Evolutionary conservation across 2,797 vertebrate species (phyloP).

Genomic region (Hemitrygon akajei): DNA sequence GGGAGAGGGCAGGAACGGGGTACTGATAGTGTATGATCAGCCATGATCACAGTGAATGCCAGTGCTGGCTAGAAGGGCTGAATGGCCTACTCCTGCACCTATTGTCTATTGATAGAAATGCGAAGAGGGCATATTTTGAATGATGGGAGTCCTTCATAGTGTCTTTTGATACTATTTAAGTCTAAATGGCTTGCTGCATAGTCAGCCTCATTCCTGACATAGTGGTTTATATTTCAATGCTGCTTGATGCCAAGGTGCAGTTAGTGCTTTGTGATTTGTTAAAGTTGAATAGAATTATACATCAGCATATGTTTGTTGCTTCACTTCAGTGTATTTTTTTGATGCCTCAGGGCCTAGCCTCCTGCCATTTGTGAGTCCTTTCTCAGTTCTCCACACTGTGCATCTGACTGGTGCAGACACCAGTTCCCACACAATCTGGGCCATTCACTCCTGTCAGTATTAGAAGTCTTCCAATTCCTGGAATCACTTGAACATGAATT

Average conservation of each 20-base stretch:
- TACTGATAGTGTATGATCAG: too few species aligned
- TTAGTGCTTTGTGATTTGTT: constrained; percentile 28
- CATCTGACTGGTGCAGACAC: constrained; percentile 20
- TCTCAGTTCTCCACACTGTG: constrained; percentile 14
- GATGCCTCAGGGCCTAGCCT: constrained; percentile 10
- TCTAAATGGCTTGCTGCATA: background rate
- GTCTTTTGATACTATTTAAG: background rate
- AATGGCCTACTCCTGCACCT: too few species aligned
- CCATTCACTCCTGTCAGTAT: background rate
- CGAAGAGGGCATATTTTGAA: too few species aligned
- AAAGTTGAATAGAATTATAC: constrained; percentile 36
- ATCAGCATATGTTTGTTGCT: constrained; percentile 35
- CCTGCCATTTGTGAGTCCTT: background rate
- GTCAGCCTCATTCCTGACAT: constrained; percentile 5
- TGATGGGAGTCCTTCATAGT: too few species aligned
- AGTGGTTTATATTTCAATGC: background rate
- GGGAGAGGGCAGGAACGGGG: too few species aligned
- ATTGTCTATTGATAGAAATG: too few species aligned
- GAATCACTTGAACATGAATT: background rate
- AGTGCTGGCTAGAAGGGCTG: too few species aligned
- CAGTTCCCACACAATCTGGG: background rate
- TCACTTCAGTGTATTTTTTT: constrained; percentile 25
- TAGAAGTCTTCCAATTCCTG: constrained; percentile 9
- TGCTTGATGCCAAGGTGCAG: constrained; percentile 32
- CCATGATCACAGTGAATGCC: too few species aligned